These are phyloP conservation scores for Channa striata DNA, from an alignment of 2,797 vertebrate genomes.

Conservation along the genomic window DNA sequence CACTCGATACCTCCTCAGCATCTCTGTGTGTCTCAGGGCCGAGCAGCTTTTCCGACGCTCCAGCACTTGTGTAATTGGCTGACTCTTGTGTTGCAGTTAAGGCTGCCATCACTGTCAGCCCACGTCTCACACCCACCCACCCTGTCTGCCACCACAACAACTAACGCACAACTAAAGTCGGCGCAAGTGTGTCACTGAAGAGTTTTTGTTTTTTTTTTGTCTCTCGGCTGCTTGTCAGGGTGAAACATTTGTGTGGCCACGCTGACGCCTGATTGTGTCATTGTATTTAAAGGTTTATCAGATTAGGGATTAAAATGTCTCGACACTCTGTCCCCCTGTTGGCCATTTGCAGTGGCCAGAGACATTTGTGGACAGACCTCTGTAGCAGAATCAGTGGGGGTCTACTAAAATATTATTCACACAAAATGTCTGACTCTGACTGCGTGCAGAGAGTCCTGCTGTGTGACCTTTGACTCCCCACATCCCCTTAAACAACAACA, in stretches of 20 bases:
- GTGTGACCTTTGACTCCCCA: too few relatives aligned
- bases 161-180: background rate
- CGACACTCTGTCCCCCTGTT: too few relatives aligned
- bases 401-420: too few relatives aligned
- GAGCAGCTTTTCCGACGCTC: slow-evolving; percentile 25
- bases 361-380: too few relatives aligned
- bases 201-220: background rate
- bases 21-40: slow-evolving; percentile 21
- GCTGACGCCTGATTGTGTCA: slow-evolving; percentile 2
- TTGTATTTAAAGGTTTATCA: too few relatives aligned
- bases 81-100: slow-evolving; percentile 41
- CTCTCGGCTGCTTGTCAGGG: background rate
- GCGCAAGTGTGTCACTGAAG: background rate
- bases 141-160: slow-evolving; percentile 49
- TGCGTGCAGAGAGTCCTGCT: too few relatives aligned
- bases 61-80: slow-evolving; percentile 52
- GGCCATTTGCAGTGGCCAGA: too few relatives aligned
- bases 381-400: too few relatives aligned
- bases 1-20: slow-evolving; percentile 47
- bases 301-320: too few relatives aligned
- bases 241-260: background rate
- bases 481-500: too few relatives aligned
- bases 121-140: slow-evolving; percentile 11
- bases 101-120: slow-evolving; percentile 38
- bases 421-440: too few relatives aligned